These are phyloP conservation scores for Beroe ovata DNA, from an alignment of 37 sponge, comb jelly and placozoan species.

Conservation along the genomic window DNA sequence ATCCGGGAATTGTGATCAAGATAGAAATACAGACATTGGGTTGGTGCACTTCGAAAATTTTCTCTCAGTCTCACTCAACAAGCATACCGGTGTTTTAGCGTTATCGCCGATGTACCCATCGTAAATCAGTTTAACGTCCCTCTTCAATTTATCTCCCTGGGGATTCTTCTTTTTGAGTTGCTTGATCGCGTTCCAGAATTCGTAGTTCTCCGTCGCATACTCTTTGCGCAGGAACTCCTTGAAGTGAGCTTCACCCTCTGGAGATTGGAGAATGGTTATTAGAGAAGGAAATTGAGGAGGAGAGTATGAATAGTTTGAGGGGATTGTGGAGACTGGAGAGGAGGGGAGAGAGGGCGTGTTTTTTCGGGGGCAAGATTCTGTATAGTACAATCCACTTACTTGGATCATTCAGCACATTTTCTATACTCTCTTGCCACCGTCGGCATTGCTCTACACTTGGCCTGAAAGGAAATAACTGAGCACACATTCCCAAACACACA, in stretches of 20 bases:
- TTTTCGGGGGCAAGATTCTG: too few species aligned
- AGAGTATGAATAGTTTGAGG: too few species aligned
- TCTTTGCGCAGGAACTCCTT: background rate
- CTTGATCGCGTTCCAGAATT: slow-evolving; percentile 39
- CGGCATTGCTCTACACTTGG: slow-evolving; percentile 1
- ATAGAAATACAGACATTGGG: too few species aligned
- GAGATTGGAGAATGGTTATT: background rate
- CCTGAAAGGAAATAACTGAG: too few species aligned
- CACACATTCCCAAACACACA: too few species aligned
- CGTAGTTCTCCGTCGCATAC: slow-evolving; percentile 27
- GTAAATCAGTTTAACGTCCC: slow-evolving; percentile 11
- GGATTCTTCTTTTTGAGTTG: slow-evolving; percentile 43
- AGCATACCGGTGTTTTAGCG: slow-evolving; percentile 5
- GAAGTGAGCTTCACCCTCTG: slow-evolving; percentile 59
- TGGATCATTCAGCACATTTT: slow-evolving; percentile 44
- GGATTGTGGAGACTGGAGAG: too few species aligned
- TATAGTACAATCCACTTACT: background rate
- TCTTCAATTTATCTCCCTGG: slow-evolving; percentile 15
- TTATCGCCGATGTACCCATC: slow-evolving; percentile 23
- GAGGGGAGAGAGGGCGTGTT: too few species aligned
- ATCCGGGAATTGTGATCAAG: too few species aligned
- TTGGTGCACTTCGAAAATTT: too few species aligned
- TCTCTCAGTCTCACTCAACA: too few species aligned
- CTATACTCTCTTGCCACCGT: slow-evolving; percentile 34
- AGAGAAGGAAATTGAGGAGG: too few species aligned